Evolutionary conservation across 2,888 invertebrate genomes (phyloP).

Genomic region (Orthonevra nobilis): DNA sequence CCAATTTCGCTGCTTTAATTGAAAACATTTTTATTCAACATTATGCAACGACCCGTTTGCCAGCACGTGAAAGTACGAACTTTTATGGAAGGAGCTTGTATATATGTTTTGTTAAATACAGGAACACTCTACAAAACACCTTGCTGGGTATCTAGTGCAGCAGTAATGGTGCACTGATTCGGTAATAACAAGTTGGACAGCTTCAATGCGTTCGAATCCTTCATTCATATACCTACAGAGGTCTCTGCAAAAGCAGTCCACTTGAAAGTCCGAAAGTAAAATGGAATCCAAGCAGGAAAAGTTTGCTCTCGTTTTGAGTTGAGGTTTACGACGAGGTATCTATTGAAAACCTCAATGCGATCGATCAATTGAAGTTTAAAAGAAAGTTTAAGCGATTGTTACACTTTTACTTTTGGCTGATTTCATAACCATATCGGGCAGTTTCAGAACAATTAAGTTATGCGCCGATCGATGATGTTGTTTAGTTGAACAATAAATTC

Average conservation of each 20-base stretch:
- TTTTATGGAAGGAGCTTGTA: conserved; percentile 33
- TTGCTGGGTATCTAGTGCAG: conserved; percentile 55
- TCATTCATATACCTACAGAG: conserved; percentile 12
- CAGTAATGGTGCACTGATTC: conserved; percentile 59
- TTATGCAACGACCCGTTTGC: conserved; percentile 58
- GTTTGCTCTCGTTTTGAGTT: conserved; percentile 50
- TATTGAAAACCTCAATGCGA: conserved; percentile 23
- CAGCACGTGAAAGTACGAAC: conserved; percentile 59
- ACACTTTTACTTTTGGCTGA: conserved; percentile 65
- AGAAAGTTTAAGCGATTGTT: conserved; percentile 50
- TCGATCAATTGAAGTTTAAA: no score
- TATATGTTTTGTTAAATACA: conserved; percentile 17
- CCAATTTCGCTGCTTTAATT: conserved; percentile 53
- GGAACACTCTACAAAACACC: conserved; percentile 34
- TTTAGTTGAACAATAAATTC: conserved; percentile 19
- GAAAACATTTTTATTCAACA: conserved; percentile 22
- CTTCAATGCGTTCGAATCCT: conserved; percentile 57
- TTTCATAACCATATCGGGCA: conserved; percentile 38
- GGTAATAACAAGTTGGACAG: conserved; percentile 61
- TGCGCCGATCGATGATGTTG: background rate
- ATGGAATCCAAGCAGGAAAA: conserved; percentile 50
- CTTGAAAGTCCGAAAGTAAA: conserved; percentile 23
- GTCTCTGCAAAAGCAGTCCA: conserved; percentile 21
- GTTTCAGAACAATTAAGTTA: conserved; percentile 40
- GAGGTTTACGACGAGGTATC: conserved; percentile 8